Evolutionary conservation across 2,888 invertebrate species (phyloP).

Genomic region (Dicycla oo): DNA sequence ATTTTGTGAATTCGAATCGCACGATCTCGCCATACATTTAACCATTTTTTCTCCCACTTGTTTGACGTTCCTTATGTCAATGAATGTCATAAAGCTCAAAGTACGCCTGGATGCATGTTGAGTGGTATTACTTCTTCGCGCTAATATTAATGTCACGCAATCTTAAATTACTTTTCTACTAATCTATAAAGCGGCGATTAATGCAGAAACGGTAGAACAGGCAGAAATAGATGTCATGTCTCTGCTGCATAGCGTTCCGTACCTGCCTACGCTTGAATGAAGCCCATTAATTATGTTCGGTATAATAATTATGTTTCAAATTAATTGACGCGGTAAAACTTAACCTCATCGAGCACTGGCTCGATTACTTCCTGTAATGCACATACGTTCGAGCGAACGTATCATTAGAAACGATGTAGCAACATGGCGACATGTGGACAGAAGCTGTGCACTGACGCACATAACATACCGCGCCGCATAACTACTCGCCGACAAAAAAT

Average conservation of each 20-base stretch:
- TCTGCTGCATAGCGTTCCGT: not conserved
- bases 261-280: not conserved
- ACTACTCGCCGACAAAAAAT: slow-evolving; percentile 51
- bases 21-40: not conserved
- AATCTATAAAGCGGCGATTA: slow-evolving; percentile 2
- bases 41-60: not conserved
- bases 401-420: slow-evolving; percentile 48
- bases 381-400: slow-evolving; percentile 14
- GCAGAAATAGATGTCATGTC: not conserved
- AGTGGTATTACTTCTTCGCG: not conserved
- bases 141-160: not conserved
- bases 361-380: slow-evolving; percentile 40
- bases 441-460: slow-evolving; percentile 72
- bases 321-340: not conserved
- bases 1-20: not conserved
- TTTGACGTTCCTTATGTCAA: not conserved
- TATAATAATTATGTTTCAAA: not conserved
- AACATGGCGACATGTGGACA: slow-evolving; percentile 66
- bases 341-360: not conserved
- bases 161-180: not conserved
- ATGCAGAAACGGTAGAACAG: not conserved
- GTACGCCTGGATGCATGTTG: not conserved
- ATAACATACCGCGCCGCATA: slow-evolving; percentile 51
- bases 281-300: not conserved
- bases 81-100: not conserved